phyloP scores from a whole-genome alignment of 2,113 vertebrate species.

The Meleagris gallopavo region DNA sequence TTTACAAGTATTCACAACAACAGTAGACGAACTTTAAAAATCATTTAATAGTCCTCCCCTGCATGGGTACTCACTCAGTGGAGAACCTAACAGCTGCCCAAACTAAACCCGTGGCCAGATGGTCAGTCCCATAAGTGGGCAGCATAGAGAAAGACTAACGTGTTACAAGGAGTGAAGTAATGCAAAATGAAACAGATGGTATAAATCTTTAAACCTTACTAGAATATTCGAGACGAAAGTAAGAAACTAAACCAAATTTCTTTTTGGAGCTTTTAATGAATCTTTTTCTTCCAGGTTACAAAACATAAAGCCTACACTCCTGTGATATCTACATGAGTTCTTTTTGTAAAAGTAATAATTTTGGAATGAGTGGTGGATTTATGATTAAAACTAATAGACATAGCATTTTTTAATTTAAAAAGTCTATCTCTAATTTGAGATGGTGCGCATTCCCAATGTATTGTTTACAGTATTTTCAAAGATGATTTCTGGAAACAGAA shows the following conservation, averaged over 20 bases:
- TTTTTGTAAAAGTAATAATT: neutral
- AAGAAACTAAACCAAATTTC: neutral
- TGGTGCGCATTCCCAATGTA: neutral
- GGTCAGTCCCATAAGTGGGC: neutral
- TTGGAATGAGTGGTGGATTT: neutral
- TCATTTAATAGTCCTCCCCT: neutral
- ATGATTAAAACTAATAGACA: neutral
- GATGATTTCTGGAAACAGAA: neutral
- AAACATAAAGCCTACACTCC: neutral
- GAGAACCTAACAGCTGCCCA: neutral
- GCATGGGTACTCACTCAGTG: neutral
- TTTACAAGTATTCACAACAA: neutral
- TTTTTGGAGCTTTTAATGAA: neutral
- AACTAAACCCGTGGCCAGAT: neutral
- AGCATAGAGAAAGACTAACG: neutral
- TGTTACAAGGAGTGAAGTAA: neutral
- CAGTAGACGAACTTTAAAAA: neutral
- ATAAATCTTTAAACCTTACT: neutral
- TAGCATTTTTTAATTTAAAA: neutral
- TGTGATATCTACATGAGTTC: neutral
- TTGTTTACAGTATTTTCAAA: neutral
- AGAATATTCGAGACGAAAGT: neutral
- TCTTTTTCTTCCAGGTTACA: neutral
- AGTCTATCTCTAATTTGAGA: neutral
- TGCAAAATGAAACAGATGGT: neutral